Conservation (phyloP, 1,140 invertebrate species). For the Branchinecta lynchi region DNA sequence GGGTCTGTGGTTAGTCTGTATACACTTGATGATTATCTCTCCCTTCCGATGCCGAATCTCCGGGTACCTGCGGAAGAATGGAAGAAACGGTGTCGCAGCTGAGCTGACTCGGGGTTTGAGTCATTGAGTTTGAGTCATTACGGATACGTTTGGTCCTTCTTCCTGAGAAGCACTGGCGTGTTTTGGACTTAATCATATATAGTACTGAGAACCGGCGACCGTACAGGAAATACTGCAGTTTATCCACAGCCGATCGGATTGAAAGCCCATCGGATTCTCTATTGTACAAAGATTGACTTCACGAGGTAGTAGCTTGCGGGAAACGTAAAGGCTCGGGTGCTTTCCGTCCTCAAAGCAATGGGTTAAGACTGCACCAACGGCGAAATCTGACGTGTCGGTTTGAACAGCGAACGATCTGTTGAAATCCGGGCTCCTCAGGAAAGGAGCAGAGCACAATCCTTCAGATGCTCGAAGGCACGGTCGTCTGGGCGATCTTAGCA, state of each 20-base stretch:
- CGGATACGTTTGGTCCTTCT: too few relatives aligned
- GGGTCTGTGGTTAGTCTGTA: too few relatives aligned
- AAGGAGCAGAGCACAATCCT: constrained; percentile 19
- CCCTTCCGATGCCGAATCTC: too few relatives aligned
- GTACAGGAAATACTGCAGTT: constrained; percentile 26
- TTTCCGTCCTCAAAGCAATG: constrained; percentile 24
- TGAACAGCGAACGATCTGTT: constrained; percentile 24
- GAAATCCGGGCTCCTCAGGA: constrained; percentile 27
- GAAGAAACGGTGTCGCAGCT: too few relatives aligned
- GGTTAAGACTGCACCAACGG: constrained; percentile 30
- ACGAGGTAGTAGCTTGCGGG: constrained; percentile 22
- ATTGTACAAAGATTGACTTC: constrained; percentile 27
- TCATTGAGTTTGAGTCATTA: too few relatives aligned
- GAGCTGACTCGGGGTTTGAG: too few relatives aligned
- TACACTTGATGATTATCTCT: too few relatives aligned
- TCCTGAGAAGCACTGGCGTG: too few relatives aligned
- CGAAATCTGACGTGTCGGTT: constrained; percentile 28
- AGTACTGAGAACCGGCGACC: constrained; percentile 22
- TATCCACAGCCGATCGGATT: constrained; percentile 25
- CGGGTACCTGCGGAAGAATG: too few relatives aligned
- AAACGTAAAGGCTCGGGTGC: constrained; percentile 29
- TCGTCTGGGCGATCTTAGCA: constrained; percentile 18
- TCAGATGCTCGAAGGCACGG: constrained; percentile 18
- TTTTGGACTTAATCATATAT: too few relatives aligned
- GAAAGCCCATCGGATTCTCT: constrained; percentile 26